Percentiles rank a stretch among this genome's conserved stretches.
Evolutionary conservation across 2,113 vertebrate genomes (phyloP).

Genomic region (Panthera tigris): DNA sequence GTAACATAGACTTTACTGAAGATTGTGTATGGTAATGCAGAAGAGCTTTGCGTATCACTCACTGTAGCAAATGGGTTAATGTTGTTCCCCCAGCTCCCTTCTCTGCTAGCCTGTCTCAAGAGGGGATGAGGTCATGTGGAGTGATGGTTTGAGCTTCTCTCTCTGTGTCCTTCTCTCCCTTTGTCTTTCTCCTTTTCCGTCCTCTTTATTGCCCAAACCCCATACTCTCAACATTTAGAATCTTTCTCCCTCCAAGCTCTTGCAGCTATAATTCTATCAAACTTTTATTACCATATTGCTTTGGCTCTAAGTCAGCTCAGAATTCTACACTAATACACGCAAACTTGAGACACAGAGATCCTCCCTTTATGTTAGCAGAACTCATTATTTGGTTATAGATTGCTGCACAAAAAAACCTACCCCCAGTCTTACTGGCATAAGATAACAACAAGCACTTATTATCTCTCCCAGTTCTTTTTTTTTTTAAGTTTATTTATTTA

Average conservation of each 20-base stretch:
- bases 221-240: not conserved
- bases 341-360: not conserved
- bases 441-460: not conserved
- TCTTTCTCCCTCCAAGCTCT: not conserved
- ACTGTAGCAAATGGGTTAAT: not conserved
- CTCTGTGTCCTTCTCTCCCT: not conserved
- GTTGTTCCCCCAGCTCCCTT: not conserved
- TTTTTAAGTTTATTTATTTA: no score
- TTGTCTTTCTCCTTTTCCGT: not conserved
- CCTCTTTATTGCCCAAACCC: not conserved
- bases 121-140: fast-evolving
- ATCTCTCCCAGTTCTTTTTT: not conserved
- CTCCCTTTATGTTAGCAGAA: not conserved
- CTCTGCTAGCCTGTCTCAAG: not conserved
- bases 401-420: not conserved
- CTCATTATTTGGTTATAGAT: not conserved
- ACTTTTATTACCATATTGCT: not conserved
- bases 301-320: not conserved
- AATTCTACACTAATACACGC: not conserved
- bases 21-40: not conserved
- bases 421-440: not conserved
- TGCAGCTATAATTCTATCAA: not conserved
- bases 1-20: not conserved
- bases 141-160: not conserved
- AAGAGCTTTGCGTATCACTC: not conserved